These are phyloP conservation scores for Cephalotes varians DNA, from an alignment of 2,888 invertebrate species.

Conservation along the genomic window DNA sequence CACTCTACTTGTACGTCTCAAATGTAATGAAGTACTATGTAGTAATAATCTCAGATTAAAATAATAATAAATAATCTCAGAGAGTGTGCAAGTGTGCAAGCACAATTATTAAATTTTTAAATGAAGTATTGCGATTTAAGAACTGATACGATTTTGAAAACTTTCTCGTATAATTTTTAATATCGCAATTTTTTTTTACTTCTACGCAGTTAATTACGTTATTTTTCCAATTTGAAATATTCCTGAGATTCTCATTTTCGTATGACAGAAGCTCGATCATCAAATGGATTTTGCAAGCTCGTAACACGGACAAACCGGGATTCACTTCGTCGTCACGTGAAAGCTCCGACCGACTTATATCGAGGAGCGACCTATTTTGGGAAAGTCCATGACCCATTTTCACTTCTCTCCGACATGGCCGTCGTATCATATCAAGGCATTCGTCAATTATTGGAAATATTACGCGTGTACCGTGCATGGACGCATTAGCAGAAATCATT, in stretches of 20 bases:
- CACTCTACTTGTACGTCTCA: too few relatives aligned
- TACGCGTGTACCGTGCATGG: not conserved
- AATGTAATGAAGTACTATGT: too few relatives aligned
- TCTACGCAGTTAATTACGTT: not conserved
- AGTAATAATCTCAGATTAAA: too few relatives aligned
- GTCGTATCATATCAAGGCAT: too few relatives aligned
- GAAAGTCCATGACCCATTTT: slow-evolving; percentile 78
- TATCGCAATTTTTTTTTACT: not conserved
- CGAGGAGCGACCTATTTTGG: slow-evolving; percentile 67
- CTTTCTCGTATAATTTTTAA: not conserved
- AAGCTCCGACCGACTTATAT: slow-evolving; percentile 11
- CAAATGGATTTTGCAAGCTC: not conserved
- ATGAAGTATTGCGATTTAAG: too few relatives aligned
- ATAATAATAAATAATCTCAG: too few relatives aligned
- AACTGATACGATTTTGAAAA: too few relatives aligned
- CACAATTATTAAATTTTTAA: too few relatives aligned
- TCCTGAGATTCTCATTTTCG: not conserved
- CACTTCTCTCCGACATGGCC: slow-evolving; percentile 9
- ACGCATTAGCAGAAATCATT: slow-evolving; percentile 15
- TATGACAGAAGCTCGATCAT: not conserved
- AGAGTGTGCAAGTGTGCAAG: too few relatives aligned
- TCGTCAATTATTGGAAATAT: too few relatives aligned
- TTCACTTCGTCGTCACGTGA: slow-evolving; percentile 29
- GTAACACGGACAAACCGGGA: slow-evolving; percentile 24
- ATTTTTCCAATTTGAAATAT: not conserved